Base-by-base conservation (phyloP, 2,888 invertebrate species). In the Protodeltote pygarga region DNA sequence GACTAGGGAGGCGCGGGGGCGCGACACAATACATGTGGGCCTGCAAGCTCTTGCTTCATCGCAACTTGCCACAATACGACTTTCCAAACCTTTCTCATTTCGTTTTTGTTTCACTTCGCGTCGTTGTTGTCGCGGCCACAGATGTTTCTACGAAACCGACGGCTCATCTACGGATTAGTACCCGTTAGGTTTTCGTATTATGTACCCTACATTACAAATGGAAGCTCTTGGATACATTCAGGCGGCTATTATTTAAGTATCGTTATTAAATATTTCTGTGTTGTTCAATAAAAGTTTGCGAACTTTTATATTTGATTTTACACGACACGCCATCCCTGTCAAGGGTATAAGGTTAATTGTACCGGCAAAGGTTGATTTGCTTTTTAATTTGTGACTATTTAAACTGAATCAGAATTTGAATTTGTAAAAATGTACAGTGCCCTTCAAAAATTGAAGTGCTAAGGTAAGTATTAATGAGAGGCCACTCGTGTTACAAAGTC, bases 111-210 rank as follows among this genome's bases (percentile, higher is more conserved):
- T 87, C 77, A 76, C 65, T 69, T 67, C 66, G 60, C 65, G 50
- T 59, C 74, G 75, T 72, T 73, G 80, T 77, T 77, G 81, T 75
- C 78, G 77, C 76, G 83, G 82, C 68, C 87, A 76, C 90, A 90
- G 89, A 87, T 90, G 90, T 82, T 84, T 65, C 73, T 73, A 68
- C 80, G 81, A 81, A 81, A 80, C 74, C 83, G 71, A 70, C 81
- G 85, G 85, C 87, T 89, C 88, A 89, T 89, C 88, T 82, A 72
- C 80, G 86, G 91, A 89, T 91, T 90, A 90, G 85, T 86, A 81
- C 79, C 84, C 81, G 83, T 83, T 84, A 83, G 84, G 83, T 83
- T 88, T 87, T 83, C 83, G 75, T 79, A 78, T 83, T 79, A 82
- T 83, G 77, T 81, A 79, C 58, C 80, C 79, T 75, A 85, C 75